Base-by-base conservation (phyloP, 1,140 invertebrate genomes). In the Drosophila bocqueti region DNA sequence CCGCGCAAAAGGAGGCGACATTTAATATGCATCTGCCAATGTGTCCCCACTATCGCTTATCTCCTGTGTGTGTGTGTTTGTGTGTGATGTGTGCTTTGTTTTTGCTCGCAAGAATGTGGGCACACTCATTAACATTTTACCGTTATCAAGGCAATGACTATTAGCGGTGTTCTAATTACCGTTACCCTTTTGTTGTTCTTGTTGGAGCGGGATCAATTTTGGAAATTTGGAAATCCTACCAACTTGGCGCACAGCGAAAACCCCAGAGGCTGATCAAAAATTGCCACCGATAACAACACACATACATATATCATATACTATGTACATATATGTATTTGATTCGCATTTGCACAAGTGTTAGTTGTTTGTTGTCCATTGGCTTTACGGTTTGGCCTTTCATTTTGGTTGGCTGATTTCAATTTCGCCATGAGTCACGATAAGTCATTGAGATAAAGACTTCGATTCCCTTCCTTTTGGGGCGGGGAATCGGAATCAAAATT, bases 391-490 rank as follows among this genome's bases (percentile, higher is more conserved):
- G 61, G 64, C 49, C 74, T 81, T 72, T 71, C 65, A 86, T 78
- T 87, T 87, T 89, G 84, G 84, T 89, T 89, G 80, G 81, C 58
- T 78, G 84, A 78, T 81, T 89, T 78, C 59, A 69, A 63, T 63
- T 87, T 83, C 49, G 67, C 21, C 49, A 34, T 90, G 78, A 84
- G 43, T 73, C 71, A 83, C 73, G 69, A 38, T 54, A 81, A 81
- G 31, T 61, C 62, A 73, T 61, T 52, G 43, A 79, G 83, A 85
- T 87, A 81, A 78, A 76, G 79, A 52, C 26, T 54, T 54, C 13
- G 52, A 36, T 36, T 71, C 45, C 29, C 52, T 46, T n/a, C 9
- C 34, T 31, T 50, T 66, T 36, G 62, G 45, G 61, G 61, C 45
- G 65, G 36, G 24, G 42, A 67, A 68, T 40, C 26, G n/a, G 13